These are phyloP conservation scores for Scolopax rusticola DNA, from an alignment of 2,797 vertebrate genomes.

Conservation along the genomic window DNA sequence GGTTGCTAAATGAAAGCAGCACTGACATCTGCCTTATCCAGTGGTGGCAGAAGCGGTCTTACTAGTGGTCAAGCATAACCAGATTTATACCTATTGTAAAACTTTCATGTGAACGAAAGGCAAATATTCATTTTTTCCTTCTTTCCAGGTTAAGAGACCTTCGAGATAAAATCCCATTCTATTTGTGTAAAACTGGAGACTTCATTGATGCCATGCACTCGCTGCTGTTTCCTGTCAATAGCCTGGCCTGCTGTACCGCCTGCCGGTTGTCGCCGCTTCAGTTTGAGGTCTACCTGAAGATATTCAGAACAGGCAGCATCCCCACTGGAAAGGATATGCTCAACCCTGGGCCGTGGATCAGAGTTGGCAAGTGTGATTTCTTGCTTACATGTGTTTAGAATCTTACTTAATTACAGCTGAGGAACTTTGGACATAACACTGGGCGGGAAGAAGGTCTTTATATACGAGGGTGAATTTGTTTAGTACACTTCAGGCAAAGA, in stretches of 20 bases:
- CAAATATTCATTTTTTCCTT: neutral
- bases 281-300: slow-evolving; percentile 66
- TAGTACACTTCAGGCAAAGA: neutral
- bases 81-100: neutral
- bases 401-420: neutral
- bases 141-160: slow-evolving; percentile 37
- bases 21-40: neutral
- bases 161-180: slow-evolving; percentile 60
- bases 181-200: slow-evolving; percentile 68
- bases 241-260: slow-evolving; percentile 29
- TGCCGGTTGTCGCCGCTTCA: neutral
- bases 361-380: slow-evolving; percentile 37
- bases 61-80: neutral
- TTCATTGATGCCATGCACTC: neutral
- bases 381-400: rapidly evolving
- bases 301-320: slow-evolving; percentile 61
- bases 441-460: neutral
- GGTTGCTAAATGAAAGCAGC: neutral
- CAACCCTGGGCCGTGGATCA: neutral
- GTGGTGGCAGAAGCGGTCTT: neutral
- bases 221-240: neutral
- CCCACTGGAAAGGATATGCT: slow-evolving; percentile 24
- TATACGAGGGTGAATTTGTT: neutral
- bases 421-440: too few relatives aligned
- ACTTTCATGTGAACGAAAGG: neutral